phyloP scores from a whole-genome alignment of 2,797 vertebrate species.

The Molothrus ater region DNA sequence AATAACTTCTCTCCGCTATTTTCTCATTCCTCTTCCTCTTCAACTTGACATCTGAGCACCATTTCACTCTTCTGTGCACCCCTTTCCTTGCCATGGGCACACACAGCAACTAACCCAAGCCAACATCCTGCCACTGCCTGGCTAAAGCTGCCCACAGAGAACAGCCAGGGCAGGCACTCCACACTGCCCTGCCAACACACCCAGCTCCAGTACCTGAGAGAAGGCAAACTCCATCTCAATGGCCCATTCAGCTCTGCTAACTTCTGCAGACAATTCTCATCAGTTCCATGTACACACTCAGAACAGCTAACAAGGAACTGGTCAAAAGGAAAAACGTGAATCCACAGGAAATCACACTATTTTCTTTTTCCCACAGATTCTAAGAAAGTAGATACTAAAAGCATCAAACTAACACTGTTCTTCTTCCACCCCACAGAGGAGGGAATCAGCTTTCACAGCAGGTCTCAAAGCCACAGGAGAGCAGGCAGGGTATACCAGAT shows the following conservation, averaged over 20 bases:
- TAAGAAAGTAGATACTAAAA: background rate
- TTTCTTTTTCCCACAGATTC: background rate
- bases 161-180: background rate
- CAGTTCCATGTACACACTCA: background rate
- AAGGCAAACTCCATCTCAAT: background rate
- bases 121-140: background rate
- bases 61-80: background rate
- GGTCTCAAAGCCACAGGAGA: background rate
- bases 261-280: background rate
- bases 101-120: background rate
- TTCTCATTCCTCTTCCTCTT: background rate
- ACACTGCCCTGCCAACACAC: background rate
- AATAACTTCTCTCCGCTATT: background rate
- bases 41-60: background rate
- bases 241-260: background rate
- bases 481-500: background rate
- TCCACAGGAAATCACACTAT: background rate
- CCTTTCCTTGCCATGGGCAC: background rate
- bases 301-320: background rate
- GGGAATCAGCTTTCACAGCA: background rate
- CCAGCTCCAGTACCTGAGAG: background rate
- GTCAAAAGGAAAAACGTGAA: background rate
- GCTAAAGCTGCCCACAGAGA: background rate
- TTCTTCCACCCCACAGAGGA: background rate
- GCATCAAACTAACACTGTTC: background rate